phyloP scores from a whole-genome alignment of 2,797 vertebrate genomes.

The Rhinoraja longicauda region DNA sequence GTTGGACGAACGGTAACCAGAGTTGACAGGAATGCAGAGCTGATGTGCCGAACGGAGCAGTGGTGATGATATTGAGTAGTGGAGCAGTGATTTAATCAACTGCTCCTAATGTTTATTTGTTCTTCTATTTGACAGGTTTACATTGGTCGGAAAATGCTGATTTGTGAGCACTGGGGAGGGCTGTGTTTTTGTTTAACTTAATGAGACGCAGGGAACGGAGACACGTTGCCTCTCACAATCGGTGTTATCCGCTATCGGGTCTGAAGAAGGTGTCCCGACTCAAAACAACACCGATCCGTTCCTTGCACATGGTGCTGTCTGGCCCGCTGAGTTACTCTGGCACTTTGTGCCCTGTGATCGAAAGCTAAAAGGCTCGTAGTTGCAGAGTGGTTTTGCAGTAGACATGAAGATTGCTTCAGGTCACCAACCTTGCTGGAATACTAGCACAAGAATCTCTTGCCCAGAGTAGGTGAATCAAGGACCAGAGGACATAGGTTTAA shows the following conservation, averaged over 20 bases:
- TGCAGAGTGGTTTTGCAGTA: not conserved
- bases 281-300: too few species aligned
- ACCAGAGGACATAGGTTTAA: too few species aligned
- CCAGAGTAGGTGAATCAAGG: too few species aligned
- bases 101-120: too few species aligned
- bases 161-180: not conserved
- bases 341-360: not conserved
- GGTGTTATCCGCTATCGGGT: not conserved
- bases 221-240: not conserved
- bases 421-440: not conserved
- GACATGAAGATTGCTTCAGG: not conserved
- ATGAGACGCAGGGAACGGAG: not conserved
- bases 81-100: too few species aligned
- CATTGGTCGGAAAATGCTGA: not conserved
- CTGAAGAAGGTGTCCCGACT: too few species aligned
- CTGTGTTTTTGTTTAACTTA: not conserved
- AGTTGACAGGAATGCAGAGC: too few species aligned
- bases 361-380: not conserved
- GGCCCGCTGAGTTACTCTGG: not conserved
- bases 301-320: too few species aligned
- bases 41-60: too few species aligned
- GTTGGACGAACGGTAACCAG: too few species aligned
- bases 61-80: too few species aligned
- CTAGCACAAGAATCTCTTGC: not conserved
- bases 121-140: not conserved